Evolutionary conservation across 2,888 invertebrate species (phyloP).

Genomic region (Cheilosia scutellata): DNA sequence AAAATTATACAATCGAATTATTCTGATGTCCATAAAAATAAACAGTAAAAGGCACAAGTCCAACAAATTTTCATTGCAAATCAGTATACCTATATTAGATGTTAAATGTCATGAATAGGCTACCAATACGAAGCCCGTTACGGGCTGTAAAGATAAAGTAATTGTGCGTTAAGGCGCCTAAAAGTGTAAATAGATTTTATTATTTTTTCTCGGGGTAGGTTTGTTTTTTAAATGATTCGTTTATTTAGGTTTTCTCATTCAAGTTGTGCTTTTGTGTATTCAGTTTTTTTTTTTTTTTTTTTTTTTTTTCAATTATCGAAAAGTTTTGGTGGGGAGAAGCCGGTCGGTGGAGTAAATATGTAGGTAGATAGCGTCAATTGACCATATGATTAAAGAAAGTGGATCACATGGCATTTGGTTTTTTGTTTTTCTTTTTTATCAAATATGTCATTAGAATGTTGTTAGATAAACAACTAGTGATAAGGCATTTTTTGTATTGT

Average conservation of each 20-base stretch:
- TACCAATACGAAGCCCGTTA: not conserved
- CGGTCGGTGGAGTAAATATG: too few relatives aligned
- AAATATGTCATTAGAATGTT: not conserved
- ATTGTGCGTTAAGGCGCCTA: conserved; percentile 12
- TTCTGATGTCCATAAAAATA: not conserved
- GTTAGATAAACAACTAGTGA: not conserved
- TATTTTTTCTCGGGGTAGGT: not conserved
- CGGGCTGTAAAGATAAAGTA: not conserved
- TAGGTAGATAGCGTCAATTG: not conserved
- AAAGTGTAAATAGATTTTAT: not conserved
- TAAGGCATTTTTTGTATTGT: too few relatives aligned
- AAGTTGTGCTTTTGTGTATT: not conserved
- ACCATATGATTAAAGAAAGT: not conserved
- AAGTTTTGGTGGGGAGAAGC: too few relatives aligned
- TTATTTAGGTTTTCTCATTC: not conserved
- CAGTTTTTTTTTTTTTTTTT: not conserved
- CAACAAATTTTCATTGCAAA: too few relatives aligned
- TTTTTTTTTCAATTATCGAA: not conserved
- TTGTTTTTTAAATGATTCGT: not conserved
- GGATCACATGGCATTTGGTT: not conserved
- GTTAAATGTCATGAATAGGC: too few relatives aligned
- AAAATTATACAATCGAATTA: not conserved
- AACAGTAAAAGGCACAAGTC: too few relatives aligned
- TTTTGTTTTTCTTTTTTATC: not conserved
- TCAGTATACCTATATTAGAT: too few relatives aligned